A percentile compares a stretch with the other conserved stretches of the same genome.
phyloP scores from a whole-genome alignment of 2,888 invertebrate genomes.

The Amphimallon solstitiale region DNA sequence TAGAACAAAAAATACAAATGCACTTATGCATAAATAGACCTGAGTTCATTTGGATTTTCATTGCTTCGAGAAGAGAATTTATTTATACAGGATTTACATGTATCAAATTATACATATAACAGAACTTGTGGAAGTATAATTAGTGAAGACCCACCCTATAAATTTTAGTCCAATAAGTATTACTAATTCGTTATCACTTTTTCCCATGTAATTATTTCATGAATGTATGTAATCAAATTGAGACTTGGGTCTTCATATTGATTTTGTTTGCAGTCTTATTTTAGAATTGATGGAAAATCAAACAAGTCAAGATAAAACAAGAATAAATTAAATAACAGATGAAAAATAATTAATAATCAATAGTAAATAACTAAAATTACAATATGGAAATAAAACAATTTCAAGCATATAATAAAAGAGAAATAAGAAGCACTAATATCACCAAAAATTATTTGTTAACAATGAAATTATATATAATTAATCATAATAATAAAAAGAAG shows the following conservation, averaged over 20 bases:
- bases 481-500: constrained; percentile 12
- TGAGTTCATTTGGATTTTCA: constrained; percentile 14
- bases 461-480: constrained; percentile 16
- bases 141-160: constrained; percentile 2
- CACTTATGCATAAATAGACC: constrained; percentile 29
- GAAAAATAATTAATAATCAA: constrained; percentile 12
- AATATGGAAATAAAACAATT: constrained; percentile 27
- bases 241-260: constrained; percentile 1
- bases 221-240: not conserved
- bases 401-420: constrained; percentile 12
- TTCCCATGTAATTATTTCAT: not conserved
- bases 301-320: constrained; percentile 1
- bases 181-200: not conserved
- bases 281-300: constrained; percentile 14
- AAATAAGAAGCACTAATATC: constrained; percentile 22
- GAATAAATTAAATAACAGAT: constrained; percentile 23
- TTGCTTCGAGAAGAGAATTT: not conserved
- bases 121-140: constrained; percentile 23
- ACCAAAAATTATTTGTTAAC: constrained; percentile 27
- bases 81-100: not conserved
- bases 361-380: constrained; percentile 21
- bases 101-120: too few relatives aligned
- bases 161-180: not conserved
- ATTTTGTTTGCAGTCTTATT: constrained; percentile 23
- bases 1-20: constrained; percentile 29